Percentiles rank a stretch among this genome's conserved stretches.
Conservation (phyloP, 2,888 invertebrate species). For the Gari tellinella region DNA sequence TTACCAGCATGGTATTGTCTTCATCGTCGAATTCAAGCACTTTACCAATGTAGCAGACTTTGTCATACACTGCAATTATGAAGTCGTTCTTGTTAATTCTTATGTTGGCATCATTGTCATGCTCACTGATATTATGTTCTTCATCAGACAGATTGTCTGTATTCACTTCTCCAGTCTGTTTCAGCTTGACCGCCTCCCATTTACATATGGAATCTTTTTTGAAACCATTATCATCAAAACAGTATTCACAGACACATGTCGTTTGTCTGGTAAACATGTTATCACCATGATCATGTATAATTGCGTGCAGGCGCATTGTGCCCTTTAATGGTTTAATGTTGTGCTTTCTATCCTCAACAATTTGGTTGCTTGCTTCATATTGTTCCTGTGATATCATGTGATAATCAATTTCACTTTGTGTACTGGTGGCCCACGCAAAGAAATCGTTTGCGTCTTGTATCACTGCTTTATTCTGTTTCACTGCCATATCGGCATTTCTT, state of each 20-base stretch:
- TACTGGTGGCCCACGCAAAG: conserved; percentile 15
- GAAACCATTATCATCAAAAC: conserved; percentile 17
- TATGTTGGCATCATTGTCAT: too few species aligned
- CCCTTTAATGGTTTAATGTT: conserved; percentile 38
- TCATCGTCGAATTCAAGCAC: conserved; percentile 7
- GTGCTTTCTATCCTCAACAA: background rate
- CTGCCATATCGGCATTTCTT: conserved; percentile 29
- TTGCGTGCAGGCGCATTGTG: conserved; percentile 24
- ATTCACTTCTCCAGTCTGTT: too few species aligned
- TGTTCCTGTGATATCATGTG: conserved; percentile 17
- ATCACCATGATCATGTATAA: conserved; percentile 13
- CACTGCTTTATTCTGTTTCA: conserved; percentile 11
- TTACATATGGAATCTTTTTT: too few species aligned
- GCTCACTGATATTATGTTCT: too few species aligned
- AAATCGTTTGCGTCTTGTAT: conserved; percentile 44
- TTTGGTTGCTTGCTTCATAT: background rate
- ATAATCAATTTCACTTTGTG: conserved; percentile 1
- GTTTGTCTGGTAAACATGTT: conserved; percentile 15
- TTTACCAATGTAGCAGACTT: conserved; percentile 14
- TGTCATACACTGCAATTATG: conserved; percentile 15
- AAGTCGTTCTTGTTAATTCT: background rate
- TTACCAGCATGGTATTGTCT: background rate
- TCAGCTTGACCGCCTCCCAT: too few species aligned
- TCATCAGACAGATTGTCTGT: too few species aligned
- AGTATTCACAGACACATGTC: conserved; percentile 27